Evolutionary conservation across 2,797 vertebrate genomes (phyloP).

Genomic region (Esox lucius): DNA sequence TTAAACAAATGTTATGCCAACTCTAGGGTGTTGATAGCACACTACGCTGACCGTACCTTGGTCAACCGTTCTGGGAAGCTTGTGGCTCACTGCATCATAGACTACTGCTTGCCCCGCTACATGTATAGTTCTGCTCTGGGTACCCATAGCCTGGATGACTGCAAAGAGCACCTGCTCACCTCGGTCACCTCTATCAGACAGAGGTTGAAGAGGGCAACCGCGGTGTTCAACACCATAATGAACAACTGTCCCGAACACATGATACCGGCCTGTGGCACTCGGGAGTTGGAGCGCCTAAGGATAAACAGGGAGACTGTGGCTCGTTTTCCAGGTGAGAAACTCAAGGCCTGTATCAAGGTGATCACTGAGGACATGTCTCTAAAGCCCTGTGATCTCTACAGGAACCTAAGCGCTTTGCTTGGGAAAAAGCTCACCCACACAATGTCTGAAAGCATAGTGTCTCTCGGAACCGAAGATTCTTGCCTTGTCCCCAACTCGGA

Average conservation of each 20-base stretch:
- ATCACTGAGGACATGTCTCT: conserved; percentile 18
- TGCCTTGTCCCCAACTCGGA: neutral
- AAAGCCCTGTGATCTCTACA: neutral
- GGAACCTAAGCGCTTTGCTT: neutral
- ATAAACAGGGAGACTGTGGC: neutral
- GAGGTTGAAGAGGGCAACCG: neutral
- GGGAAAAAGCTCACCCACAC: neutral
- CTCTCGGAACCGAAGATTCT: neutral
- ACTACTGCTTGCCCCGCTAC: conserved; percentile 32
- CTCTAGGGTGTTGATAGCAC: conserved; percentile 28
- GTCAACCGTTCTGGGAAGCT: conserved; percentile 21
- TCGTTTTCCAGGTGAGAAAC: conserved; percentile 16
- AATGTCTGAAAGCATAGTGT: neutral
- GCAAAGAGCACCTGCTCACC: neutral
- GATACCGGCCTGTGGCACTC: conserved; percentile 8
- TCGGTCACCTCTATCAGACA: neutral
- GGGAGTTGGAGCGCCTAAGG: neutral
- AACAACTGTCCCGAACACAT: conserved; percentile 37
- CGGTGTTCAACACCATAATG: conserved; percentile 15
- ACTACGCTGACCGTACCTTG: neutral
- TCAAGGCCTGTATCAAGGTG: neutral
- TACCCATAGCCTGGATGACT: neutral
- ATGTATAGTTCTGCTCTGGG: conserved; percentile 22
- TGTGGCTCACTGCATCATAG: conserved; percentile 27
- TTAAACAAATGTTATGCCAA: conserved; percentile 4